Evolutionary conservation across 2,113 vertebrate genomes (phyloP).

Genomic region (Pheucticus melanocephalus): DNA sequence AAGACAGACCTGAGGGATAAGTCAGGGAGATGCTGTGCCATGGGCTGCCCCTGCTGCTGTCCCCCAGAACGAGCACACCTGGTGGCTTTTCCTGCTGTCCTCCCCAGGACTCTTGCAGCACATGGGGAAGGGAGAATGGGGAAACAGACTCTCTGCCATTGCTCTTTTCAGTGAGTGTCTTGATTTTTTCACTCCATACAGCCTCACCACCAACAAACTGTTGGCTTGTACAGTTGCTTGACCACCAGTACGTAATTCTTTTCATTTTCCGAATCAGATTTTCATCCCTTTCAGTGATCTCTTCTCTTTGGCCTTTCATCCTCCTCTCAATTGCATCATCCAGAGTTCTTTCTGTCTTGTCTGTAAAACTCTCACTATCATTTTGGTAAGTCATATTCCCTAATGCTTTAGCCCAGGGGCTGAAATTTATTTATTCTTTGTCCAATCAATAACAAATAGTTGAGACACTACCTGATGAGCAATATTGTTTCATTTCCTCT

Average conservation of each 20-base stretch:
- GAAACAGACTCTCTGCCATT: background rate
- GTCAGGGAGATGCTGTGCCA: background rate
- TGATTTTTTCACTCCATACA: background rate
- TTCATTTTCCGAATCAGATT: background rate
- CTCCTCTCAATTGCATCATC: background rate
- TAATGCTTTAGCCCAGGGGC: background rate
- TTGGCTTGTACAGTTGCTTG: background rate
- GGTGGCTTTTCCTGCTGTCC: background rate
- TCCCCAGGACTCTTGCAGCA: background rate
- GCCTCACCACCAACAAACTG: background rate
- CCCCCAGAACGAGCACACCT: background rate
- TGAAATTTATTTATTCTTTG: background rate
- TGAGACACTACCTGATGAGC: background rate
- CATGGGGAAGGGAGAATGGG: background rate
- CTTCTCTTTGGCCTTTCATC: background rate
- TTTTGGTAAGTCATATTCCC: background rate
- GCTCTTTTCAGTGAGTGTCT: background rate
- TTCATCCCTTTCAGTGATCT: background rate
- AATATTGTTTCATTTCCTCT: background rate
- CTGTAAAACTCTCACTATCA: background rate
- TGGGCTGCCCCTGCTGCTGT: background rate
- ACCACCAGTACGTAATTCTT: fast-evolving
- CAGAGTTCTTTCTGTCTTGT: background rate
- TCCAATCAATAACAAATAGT: background rate
- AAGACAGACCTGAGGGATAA: background rate